Percentiles rank a stretch among this genome's conserved stretches.
Evolutionary conservation across 30 jellyfish, hydroid and myxozoan genomes (phyloP).

Genomic region (Turritopsis dohrnii): DNA sequence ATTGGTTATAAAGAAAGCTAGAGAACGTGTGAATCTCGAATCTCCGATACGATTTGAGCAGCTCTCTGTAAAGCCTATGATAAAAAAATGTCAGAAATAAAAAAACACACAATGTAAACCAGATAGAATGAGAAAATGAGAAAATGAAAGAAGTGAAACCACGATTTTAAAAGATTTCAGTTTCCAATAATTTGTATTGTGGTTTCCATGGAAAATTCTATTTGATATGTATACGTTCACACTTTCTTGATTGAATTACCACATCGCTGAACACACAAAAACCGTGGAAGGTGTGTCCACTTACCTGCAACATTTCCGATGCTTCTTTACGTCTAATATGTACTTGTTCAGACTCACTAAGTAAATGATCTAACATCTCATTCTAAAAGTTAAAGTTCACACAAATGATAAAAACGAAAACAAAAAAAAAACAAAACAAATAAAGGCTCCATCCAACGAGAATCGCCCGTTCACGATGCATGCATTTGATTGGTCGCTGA

Average conservation of each 20-base stretch:
- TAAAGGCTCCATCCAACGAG: neutral
- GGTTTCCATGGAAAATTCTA: too few relatives aligned
- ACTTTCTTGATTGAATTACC: neutral
- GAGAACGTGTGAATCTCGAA: constrained; percentile 90
- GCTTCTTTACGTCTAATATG: constrained; percentile 85
- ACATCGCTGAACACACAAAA: neutral
- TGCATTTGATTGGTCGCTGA: neutral
- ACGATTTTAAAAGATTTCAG: too few relatives aligned
- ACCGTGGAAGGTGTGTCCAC: neutral
- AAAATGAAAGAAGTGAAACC: too few relatives aligned
- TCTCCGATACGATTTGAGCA: constrained; percentile 93
- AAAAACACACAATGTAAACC: too few relatives aligned
- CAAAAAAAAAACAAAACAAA: neutral
- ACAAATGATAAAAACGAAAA: neutral
- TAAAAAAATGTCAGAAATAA: too few relatives aligned
- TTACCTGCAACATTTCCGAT: constrained; percentile 87
- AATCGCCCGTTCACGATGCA: neutral
- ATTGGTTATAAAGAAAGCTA: neutral
- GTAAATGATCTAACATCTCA: constrained; percentile 70
- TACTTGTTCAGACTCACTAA: constrained; percentile 88
- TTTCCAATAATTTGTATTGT: too few relatives aligned
- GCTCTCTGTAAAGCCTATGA: constrained; percentile 96
- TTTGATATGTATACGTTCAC: neutral
- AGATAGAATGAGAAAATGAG: too few relatives aligned
- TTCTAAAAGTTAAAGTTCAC: constrained; percentile 24